phyloP scores from a whole-genome alignment of 2,888 invertebrate genomes.

The Ptycholaimellus sp. region DNA sequence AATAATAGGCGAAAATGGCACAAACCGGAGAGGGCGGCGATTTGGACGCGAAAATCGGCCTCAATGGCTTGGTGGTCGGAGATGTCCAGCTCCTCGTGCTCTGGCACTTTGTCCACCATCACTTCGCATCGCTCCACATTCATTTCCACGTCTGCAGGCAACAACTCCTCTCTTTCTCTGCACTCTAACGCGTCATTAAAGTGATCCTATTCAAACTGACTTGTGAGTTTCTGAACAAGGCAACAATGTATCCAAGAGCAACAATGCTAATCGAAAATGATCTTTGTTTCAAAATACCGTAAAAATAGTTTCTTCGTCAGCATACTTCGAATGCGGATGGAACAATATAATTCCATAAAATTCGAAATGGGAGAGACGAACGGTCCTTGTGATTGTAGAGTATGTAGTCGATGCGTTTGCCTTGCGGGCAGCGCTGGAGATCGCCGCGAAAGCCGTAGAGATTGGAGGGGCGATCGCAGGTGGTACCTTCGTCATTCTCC shows the following conservation, averaged over 20 bases:
- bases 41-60: no score
- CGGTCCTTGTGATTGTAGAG: slow-evolving; percentile 1
- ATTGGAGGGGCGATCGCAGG: slow-evolving; percentile 54
- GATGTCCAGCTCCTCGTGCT: slow-evolving; percentile 13
- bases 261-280: background rate
- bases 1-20: no score
- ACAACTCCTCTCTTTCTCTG: background rate
- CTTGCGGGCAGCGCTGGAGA: slow-evolving; percentile 5
- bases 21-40: no score
- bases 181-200: background rate
- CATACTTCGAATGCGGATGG: no score
- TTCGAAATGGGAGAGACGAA: no score
- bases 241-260: background rate
- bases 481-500: slow-evolving; percentile 35
- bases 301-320: no score
- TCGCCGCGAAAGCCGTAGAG: no score
- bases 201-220: no score
- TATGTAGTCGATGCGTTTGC: slow-evolving; percentile 5
- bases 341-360: no score
- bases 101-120: background rate
- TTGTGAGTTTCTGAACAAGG: no score
- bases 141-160: background rate
- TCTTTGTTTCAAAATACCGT: background rate
- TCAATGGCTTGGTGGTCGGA: slow-evolving; percentile 21
- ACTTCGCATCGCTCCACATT: background rate